phyloP scores from a whole-genome alignment of 2,113 vertebrate species.

The Anser cygnoides region DNA sequence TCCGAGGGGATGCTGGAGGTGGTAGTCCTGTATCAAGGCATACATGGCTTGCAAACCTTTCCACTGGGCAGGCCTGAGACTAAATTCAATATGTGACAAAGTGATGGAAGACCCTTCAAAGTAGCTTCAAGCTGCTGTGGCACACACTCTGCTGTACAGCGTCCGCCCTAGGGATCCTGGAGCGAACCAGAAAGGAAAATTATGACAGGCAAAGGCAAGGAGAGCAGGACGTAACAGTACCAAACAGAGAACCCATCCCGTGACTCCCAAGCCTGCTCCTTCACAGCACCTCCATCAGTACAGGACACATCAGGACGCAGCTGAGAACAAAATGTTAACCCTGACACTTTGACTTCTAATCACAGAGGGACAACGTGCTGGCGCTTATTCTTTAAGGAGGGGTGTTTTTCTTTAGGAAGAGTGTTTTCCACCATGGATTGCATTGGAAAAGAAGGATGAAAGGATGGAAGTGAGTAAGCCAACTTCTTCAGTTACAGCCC shows the following conservation, averaged over 20 bases:
- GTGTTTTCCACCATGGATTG: not conserved
- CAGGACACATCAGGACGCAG: rapidly evolving
- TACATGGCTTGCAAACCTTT: not conserved
- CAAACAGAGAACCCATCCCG: not conserved
- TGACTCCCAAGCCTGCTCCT: not conserved
- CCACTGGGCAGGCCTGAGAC: not conserved
- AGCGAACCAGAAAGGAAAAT: not conserved
- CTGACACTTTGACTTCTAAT: not conserved
- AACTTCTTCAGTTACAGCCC: not conserved
- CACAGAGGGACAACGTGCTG: rapidly evolving
- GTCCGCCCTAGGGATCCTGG: not conserved
- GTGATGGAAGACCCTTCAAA: not conserved
- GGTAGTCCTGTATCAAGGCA: not conserved
- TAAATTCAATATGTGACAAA: not conserved
- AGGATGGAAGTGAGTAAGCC: not conserved
- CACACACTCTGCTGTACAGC: not conserved
- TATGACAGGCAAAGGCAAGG: not conserved
- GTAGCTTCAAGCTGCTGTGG: not conserved
- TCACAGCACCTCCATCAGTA: not conserved
- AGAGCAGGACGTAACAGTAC: not conserved
- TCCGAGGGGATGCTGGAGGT: not conserved
- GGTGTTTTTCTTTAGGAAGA: not conserved
- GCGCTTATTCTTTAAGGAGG: not conserved
- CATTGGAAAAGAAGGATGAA: not conserved
- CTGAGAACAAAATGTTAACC: not conserved